phyloP scores from a whole-genome alignment of 2,113 vertebrate species.

The Saiga tatarica region DNA sequence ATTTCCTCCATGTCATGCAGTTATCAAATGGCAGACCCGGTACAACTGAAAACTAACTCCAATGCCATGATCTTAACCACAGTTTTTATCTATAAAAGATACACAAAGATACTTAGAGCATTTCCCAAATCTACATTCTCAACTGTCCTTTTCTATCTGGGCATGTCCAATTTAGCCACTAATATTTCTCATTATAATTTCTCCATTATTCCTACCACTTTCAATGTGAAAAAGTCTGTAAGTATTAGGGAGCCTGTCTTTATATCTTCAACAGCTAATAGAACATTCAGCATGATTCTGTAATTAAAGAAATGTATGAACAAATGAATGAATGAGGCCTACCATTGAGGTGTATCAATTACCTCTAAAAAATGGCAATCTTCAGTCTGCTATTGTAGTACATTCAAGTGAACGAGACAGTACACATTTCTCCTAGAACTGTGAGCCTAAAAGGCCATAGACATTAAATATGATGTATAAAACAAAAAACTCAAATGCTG shows the following conservation, averaged over 20 bases:
- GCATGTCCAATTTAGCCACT: not conserved
- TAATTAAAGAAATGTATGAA: not conserved
- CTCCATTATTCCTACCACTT: not conserved
- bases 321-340: not conserved
- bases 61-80: not conserved
- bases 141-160: not conserved
- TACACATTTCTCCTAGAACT: not conserved
- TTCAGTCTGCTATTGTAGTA: not conserved
- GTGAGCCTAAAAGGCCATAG: not conserved
- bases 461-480: not conserved
- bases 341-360: not conserved
- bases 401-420: not conserved
- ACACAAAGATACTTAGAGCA: not conserved
- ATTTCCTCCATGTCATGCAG: not conserved
- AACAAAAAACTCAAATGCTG: not conserved
- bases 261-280: not conserved
- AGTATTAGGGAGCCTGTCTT: not conserved
- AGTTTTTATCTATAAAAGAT: not conserved
- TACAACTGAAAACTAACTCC: not conserved
- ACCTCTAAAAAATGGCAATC: not conserved
- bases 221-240: not conserved
- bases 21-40: not conserved
- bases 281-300: not conserved
- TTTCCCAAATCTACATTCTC: not conserved
- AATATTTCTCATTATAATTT: not conserved